These are phyloP conservation scores for Nephrotoma guestfalica DNA, from an alignment of 2,888 invertebrate genomes.

Conservation along the genomic window DNA sequence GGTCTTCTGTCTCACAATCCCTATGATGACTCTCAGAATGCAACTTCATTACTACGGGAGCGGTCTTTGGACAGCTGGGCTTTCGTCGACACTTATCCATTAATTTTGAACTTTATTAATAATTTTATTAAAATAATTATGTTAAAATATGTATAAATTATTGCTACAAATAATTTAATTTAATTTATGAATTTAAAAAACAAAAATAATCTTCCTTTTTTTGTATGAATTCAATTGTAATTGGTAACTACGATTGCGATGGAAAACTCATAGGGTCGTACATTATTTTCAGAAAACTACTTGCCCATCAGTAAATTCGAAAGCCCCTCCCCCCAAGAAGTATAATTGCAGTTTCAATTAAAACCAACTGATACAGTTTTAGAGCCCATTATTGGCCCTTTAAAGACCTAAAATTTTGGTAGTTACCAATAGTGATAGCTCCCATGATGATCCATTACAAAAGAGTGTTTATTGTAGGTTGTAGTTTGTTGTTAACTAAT, in stretches of 20 bases:
- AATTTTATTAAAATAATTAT: background rate
- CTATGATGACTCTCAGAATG: background rate
- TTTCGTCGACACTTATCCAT: background rate
- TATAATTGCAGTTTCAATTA: too few relatives aligned
- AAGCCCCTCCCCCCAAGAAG: too few relatives aligned
- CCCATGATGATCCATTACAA: too few relatives aligned
- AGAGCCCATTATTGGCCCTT: too few relatives aligned
- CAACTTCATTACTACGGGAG: background rate
- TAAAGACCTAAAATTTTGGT: too few relatives aligned
- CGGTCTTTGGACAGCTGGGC: background rate
- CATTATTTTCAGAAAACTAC: too few relatives aligned
- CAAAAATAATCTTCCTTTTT: background rate
- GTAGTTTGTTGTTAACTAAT: too few relatives aligned
- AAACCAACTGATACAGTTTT: too few relatives aligned
- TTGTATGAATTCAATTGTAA: background rate
- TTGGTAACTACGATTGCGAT: background rate
- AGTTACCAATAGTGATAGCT: too few relatives aligned
- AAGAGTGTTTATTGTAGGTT: too few relatives aligned
- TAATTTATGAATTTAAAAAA: background rate
- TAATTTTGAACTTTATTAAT: background rate
- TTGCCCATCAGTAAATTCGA: too few relatives aligned
- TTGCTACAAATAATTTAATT: background rate
- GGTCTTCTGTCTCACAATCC: background rate
- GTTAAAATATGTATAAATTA: background rate
- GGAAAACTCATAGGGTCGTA: background rate